Base-by-base conservation (phyloP, 2,888 invertebrate genomes). In the Phengaris arion region DNA sequence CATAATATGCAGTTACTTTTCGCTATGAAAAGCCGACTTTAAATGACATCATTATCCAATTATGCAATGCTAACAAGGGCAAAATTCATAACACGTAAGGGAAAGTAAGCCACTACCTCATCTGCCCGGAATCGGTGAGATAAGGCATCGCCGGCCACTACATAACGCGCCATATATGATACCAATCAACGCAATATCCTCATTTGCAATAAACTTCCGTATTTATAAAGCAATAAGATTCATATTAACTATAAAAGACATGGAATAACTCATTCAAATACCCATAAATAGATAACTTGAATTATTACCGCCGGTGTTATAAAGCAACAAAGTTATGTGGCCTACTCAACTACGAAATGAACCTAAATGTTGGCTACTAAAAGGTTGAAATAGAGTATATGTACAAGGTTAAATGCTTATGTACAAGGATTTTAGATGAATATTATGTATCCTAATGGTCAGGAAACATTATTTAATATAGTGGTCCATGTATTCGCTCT, bases 241-340 rank as follows among this genome's bases (percentile, higher is more conserved):
- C 82, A 81, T 76, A 75, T 59, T 59, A 45, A 46, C 68, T 68
- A 68, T 68, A 51, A 48, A 12, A 12, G 70, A 80, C 81, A 79
- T 80, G 78, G 84, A 84, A 86, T 89, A 87, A 86, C 84, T 88
- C 86, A 88, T 85, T 87, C 86, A 82, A 80, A 82, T 85, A 83
- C 77, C 91, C 89, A 81, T 90, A 88, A 84, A 90, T 80, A 87
- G 89, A 68, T 80, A 79, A 79, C 80, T 80, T 81, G 83, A 81
- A 80, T 82, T 81, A 83, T 83, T 80, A 80, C 81, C 79, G 78
- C 78, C 78, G 77, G 80, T 79, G 82, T 54, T 72, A 72, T 81
- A 81, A 83, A 83, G 82, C 84, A 78, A 80, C 82, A 83, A 82
- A 81, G 82, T 84, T 85, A 90, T 87, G 90, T 85, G 84, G 85